Evolutionary conservation across 2,888 invertebrate genomes (phyloP), one percentile per base, ranked within the genome.

Genomic region (Unio delphinus): DNA sequence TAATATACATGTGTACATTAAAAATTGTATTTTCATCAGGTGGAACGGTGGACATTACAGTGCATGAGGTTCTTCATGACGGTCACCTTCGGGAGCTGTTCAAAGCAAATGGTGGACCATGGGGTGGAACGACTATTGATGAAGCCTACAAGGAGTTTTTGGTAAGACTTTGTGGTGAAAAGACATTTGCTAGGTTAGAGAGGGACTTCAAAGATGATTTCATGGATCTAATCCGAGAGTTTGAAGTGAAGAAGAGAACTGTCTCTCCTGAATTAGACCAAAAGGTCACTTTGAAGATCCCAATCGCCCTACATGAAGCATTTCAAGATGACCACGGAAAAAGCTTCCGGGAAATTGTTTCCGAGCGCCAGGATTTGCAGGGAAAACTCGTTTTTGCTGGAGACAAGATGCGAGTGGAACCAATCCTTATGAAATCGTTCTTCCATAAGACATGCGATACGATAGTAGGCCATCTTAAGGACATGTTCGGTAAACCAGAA

Each of bases 381-480:
- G 34, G 18, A 7, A 62, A 62, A 28, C 17, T 62, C 20, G 54
- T 54, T 7, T 62, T 62, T 62, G 62, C 62, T 5, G 62, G 62
- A 15, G 62, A 62, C 28, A 62, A 62, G 34, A 34, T 62, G 34
- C 62, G 62, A 17, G 62, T 62, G 18, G 62, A 62, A 54, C 17
- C 62, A 18, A 67, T 63, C n/a, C 26, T 68, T 0, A 55, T 72
- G 5, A 70, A 70, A 65, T 30, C 26, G 8, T 23, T 70, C 30
- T 74, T 69, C 56, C 45, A n/a, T 0, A 20, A 61, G n/a, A 69
- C 74, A 0, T 64, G 55, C 54, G n/a, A 45, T 3, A 30, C 28
- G 11, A 70, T 74, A 8, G 59, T 61, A 18, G 34, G 45, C 5
- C 74, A 74, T 59, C 5, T 74, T 1, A 23, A 55, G 15, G 58